Evolutionary conservation across 2,113 vertebrate species (phyloP).

Genomic region (Chaetodon auriga): DNA sequence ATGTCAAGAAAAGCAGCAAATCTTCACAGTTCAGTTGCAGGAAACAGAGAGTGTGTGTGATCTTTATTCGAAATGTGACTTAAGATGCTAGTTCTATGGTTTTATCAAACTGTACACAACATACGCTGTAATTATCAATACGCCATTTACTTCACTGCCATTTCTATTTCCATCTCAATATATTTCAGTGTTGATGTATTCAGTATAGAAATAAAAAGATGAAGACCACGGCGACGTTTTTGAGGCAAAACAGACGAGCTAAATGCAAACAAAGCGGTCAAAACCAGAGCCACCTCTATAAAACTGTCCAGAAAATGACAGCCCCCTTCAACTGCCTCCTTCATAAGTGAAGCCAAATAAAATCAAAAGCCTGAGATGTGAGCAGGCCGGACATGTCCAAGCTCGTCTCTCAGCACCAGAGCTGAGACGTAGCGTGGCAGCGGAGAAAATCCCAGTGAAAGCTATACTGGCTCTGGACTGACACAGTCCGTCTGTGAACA

Average conservation of each 20-base stretch:
- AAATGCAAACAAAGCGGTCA: not conserved
- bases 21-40: not conserved
- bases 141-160: not conserved
- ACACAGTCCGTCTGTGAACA: constrained; percentile 20
- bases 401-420: constrained; percentile 49
- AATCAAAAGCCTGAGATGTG: constrained; percentile 41
- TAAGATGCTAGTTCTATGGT: not conserved
- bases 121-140: not conserved
- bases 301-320: constrained; percentile 1
- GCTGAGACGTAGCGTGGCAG: constrained; percentile 37
- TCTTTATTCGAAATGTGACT: not conserved
- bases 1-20: not conserved
- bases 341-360: constrained; percentile 26
- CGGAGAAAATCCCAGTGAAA: constrained; percentile 40
- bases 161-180: not conserved
- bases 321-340: constrained; percentile 5
- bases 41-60: not conserved
- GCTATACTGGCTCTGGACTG: constrained; percentile 27
- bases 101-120: not conserved
- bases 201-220: not conserved
- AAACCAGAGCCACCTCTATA: not conserved
- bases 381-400: constrained; percentile 33
- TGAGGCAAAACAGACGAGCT: not conserved
- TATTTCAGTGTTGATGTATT: not conserved
- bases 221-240: not conserved